phyloP scores from a whole-genome alignment of 1,140 invertebrate species.

The Drosophila orena region DNA sequence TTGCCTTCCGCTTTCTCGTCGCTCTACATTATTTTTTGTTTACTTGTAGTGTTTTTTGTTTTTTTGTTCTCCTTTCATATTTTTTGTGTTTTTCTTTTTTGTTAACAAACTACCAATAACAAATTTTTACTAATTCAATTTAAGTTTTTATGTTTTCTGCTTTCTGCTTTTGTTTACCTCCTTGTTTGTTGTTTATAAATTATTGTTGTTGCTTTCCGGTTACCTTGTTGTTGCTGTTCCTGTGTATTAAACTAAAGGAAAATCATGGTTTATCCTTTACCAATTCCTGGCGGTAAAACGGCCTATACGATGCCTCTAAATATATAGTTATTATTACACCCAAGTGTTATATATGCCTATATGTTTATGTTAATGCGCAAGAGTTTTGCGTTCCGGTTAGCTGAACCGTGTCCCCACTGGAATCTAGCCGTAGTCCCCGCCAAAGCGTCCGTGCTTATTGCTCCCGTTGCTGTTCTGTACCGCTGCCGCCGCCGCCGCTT shows the following conservation, averaged over 20 bases:
- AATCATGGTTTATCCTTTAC: constrained; percentile 55
- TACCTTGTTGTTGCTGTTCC: constrained; percentile 72
- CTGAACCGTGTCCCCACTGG: background rate
- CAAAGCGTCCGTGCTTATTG: constrained; percentile 68
- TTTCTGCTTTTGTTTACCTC: constrained; percentile 30
- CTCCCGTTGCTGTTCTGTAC: constrained; percentile 33
- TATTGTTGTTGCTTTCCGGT: constrained; percentile 76
- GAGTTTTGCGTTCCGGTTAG: constrained; percentile 18
- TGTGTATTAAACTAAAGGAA: constrained; percentile 66
- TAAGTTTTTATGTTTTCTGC: constrained; percentile 45
- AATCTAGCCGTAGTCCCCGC: constrained; percentile 67
- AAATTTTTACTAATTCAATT: constrained; percentile 83
- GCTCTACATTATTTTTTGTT: constrained; percentile 48
- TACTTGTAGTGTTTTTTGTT: constrained; percentile 31
- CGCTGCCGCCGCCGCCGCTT: constrained; percentile 58
- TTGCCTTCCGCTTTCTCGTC: constrained; percentile 45
- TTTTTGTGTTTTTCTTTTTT: constrained; percentile 41
- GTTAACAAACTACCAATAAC: constrained; percentile 83
- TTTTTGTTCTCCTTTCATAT: constrained; percentile 14
- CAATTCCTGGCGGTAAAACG: constrained; percentile 77
- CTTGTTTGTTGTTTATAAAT: constrained; percentile 57
- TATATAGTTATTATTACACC: constrained; percentile 50
- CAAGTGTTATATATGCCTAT: constrained; percentile 37
- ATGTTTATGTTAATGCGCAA: constrained; percentile 67
- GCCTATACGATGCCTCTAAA: constrained; percentile 64